Evolutionary conservation across 2,888 invertebrate species (phyloP), one percentile per base, ranked within the genome.

Genomic region (Troides helena): DNA sequence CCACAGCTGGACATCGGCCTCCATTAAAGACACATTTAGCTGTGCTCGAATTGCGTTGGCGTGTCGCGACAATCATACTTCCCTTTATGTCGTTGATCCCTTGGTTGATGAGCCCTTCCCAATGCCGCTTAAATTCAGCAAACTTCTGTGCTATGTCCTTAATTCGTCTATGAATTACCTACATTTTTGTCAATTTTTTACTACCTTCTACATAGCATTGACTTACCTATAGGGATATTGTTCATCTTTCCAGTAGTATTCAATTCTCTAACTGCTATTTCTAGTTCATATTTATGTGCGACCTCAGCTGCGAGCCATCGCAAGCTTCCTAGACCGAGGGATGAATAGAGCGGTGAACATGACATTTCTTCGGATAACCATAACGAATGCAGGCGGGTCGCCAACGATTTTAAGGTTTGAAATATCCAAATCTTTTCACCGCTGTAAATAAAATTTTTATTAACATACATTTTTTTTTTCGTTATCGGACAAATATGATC

Each of bases 391-490:
- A 88, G 68, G 0, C 80, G 80, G 0, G 72, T 69, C 0, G 82
- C 56, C 0, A 81, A 78, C 0, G 85, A 75, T 58, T 81, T 75
- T 0, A 90, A 39, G 0, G 84, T 85, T 68, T 90, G 87, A 56
- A 85, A 88, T 65, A 81, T 81, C 91, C 91, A 92, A 3, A 90
- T 82, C 69, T 89, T 88, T 68, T 89, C 85, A 7, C 91, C 90
- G 23, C 92, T 92, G 18, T 39, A 10, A 57, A 57, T 18, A 21
- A 57, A 57, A 57, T 21, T 17, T 14, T 14, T 18, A 14, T 50
- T 50, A 50, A 12, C 14, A 50, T 50, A 18, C 4, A 50, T 18
- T 14, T 50, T 50, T 14, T 50, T 5, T 18, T 14, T 50, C 1
- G 14, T 17, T 18, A 2, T 4, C 14, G 7, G 10, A 1, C 39